Evolutionary conservation across 2,888 invertebrate genomes (phyloP), one percentile per base, ranked within the genome.

Genomic region (Teleogryllus oceanicus): DNA sequence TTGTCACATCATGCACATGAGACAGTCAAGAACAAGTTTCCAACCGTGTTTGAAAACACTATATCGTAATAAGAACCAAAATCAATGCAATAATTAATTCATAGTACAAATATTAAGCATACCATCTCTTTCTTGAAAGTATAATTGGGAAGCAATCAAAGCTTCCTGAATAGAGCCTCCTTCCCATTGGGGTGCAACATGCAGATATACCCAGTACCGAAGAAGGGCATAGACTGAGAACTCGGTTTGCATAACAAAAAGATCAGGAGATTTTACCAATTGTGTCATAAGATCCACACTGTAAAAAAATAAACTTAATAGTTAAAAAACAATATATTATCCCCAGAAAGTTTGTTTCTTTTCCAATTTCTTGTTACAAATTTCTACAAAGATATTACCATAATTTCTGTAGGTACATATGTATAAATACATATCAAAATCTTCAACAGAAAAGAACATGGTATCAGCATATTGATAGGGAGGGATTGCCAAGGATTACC

Each of bases 241-340:
- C 87, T 94, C 94, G 0, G 94, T 94, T 87, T 94, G 94, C 88
- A 94, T 91, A 2, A 93, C 93, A 85, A 92, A 92, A 81, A 94
- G 87, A 83, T 92, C 90, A 0, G 91, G 90, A 85, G 92, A 91
- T 16, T 88, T 87, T 49, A 93, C 89, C 50, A 94, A 86, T 74
- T 90, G 88, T 4, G 88, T 87, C 92, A 94, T 92, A 82, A 94
- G 85, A 4, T 91, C 90, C n/a, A 90, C 86, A 50, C 91, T 91
- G 83, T 78, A 83, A 83, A 77, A 81, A 78, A 51, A 51, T 2
- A 1, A 37, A 37, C 37, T 37, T 37, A 5, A 8, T 8, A 37
- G 37, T 37, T 37, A 5, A 78, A 78, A 50, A 24, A 78, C 24
- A 24, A 74, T 50, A 62, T 62, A n/a, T 37, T 37, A 37, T 37